These are phyloP conservation scores for Laspeyria flexula DNA, from an alignment of 2,888 invertebrate species.

Conservation along the genomic window DNA sequence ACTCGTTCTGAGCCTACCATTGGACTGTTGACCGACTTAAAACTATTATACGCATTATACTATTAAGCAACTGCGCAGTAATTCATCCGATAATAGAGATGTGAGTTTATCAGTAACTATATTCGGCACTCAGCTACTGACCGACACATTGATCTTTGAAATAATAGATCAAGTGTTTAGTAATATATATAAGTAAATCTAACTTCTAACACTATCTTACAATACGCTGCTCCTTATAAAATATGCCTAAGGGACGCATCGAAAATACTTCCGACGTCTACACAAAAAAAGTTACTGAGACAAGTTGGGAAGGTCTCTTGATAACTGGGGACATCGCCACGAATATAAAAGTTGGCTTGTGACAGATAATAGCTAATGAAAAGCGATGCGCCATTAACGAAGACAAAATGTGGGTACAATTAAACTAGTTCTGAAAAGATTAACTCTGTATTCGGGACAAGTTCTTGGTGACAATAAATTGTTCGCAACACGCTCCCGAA, in stretches of 20 bases:
- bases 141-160: neutral
- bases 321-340: conserved; percentile 49
- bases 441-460: conserved; percentile 48
- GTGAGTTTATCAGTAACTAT: neutral
- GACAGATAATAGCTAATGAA: conserved; percentile 66
- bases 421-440: conserved; percentile 54
- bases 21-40: conserved; percentile 56
- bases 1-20: conserved; percentile 49
- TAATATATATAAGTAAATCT: neutral
- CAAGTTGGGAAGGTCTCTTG: conserved; percentile 57
- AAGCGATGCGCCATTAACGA: conserved; percentile 72
- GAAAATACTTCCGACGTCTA: conserved; percentile 30
- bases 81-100: neutral
- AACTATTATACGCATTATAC: conserved; percentile 14
- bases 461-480: conserved; percentile 63
- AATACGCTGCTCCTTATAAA: conserved; percentile 31
- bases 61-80: conserved; percentile 1
- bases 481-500: conserved; percentile 59
- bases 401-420: conserved; percentile 61
- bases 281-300: conserved; percentile 52
- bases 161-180: neutral
- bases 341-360: conserved; percentile 57
- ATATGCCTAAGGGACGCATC: conserved; percentile 27
- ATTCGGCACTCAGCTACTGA: neutral
- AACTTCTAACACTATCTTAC: conserved; percentile 2